Evolutionary conservation across 30 jellyfish, hydroid and myxozoan genomes (phyloP), one percentile per base, ranked within the genome.

Genomic region (Catostylus mosaicus): DNA sequence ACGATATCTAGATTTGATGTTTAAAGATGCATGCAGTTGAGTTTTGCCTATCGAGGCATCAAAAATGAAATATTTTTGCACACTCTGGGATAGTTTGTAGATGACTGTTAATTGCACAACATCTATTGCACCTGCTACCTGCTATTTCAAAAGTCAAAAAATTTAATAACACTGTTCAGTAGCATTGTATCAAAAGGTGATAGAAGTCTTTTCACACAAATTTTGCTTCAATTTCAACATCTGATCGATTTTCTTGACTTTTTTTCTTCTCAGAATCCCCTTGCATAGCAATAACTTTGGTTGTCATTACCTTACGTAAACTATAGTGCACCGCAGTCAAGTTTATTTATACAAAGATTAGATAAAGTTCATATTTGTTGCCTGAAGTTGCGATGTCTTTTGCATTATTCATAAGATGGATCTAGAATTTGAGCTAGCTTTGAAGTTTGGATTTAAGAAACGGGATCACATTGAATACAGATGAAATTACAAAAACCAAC

Each of bases 51-150:
- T 43, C 56, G 16, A 43, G 56, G 16, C 67, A 16, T 52, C 67
- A 4, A n/a, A 9, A 52, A 10, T 16, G 24, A n/a, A 52, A 24
- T 3, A 16, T 52, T 7, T 52, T n/a, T 52, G 30, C 29, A 52
- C 22, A 52, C 67, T 10, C 19, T 22, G 3, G 30, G 29, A 3
- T 10, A 52, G 30, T n/a, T 7, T 52, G 22, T n/a, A 7, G 24
- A 22, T 11, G 30, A 24, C 67, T 11, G 29, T 52, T 9, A 11
- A 22, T 22, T 10, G 67, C 56, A 43, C 56, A 43, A 43, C 56
- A 8, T 52, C 67, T n/a, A 16, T n/a, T 3, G 29, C 67, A 52
- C 67, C 67, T 52, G 67, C 67, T 52, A 7, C 29, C 67, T 52
- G 67, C 19, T 22, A n/a, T 16, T 52, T 11, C 30, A 10, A 14